Evolutionary conservation across 2,888 invertebrate species (phyloP).

Genomic region (Drosophila falleni): DNA sequence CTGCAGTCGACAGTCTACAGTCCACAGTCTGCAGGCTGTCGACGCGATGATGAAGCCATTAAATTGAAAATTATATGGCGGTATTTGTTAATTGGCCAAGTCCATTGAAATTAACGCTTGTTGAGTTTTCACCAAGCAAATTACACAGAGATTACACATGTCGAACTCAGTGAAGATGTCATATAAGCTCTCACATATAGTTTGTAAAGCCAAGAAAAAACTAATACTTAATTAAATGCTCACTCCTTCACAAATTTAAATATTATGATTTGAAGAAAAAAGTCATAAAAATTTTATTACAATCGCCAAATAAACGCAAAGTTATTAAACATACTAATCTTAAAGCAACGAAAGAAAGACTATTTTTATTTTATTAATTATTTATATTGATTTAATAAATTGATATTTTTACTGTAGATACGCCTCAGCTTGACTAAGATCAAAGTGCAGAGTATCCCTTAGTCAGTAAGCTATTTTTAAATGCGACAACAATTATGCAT

Average conservation of each 20-base stretch:
- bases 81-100: conserved; percentile 73
- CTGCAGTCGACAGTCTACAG: conserved; percentile 19
- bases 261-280: not conserved
- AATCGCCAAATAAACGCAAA: not conserved
- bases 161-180: not conserved
- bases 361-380: not conserved
- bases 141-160: conserved; percentile 8
- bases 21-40: conserved; percentile 6
- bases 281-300: not conserved
- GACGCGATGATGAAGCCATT: conserved; percentile 73
- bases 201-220: not conserved
- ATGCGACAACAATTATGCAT: conserved; percentile 1
- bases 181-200: not conserved
- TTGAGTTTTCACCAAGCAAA: conserved; percentile 26
- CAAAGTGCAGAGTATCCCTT: not conserved
- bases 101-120: conserved; percentile 66
- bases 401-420: too few relatives aligned
- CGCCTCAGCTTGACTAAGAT: not conserved
- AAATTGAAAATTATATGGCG: conserved; percentile 72
- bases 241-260: not conserved
- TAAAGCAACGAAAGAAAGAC: not conserved
- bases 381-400: not conserved
- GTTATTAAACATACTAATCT: not conserved
- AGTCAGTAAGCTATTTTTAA: conserved; percentile 1
- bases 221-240: too few relatives aligned